phyloP scores from a whole-genome alignment of 1,140 invertebrate species.

The Wiebesia pumilae region DNA sequence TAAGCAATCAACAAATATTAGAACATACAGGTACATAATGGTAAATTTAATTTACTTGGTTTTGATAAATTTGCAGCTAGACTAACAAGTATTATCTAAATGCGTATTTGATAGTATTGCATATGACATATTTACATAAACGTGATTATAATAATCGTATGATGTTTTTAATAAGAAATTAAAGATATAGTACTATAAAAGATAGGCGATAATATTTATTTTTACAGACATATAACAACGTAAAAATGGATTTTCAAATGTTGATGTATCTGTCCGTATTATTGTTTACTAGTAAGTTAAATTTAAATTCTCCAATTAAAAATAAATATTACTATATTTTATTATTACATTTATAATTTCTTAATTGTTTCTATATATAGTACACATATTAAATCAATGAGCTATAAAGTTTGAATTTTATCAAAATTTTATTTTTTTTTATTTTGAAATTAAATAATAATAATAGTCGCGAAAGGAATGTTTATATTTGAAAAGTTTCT shows the following conservation, averaged over 20 bases:
- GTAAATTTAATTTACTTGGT: background rate
- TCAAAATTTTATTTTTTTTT: too few relatives aligned
- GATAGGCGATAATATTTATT: background rate
- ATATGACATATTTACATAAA: background rate
- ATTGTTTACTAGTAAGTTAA: background rate
- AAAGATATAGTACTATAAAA: background rate
- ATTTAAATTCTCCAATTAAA: background rate
- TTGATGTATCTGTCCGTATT: background rate
- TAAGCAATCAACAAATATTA: background rate
- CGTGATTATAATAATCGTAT: background rate
- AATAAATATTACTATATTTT: too few relatives aligned
- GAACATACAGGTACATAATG: background rate
- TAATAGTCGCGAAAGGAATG: too few relatives aligned
- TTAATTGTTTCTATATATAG: too few relatives aligned
- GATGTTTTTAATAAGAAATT: background rate
- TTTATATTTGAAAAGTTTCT: too few relatives aligned
- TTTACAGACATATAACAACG: background rate
- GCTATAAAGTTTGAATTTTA: too few relatives aligned
- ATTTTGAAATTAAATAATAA: too few relatives aligned
- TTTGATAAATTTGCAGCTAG: background rate
- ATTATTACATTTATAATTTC: background rate
- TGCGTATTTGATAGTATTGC: background rate
- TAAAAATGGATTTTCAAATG: background rate
- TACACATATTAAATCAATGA: too few relatives aligned
- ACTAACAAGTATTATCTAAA: background rate